Conservation (phyloP, 2,797 vertebrate genomes). For the Gallinago stenura region DNA sequence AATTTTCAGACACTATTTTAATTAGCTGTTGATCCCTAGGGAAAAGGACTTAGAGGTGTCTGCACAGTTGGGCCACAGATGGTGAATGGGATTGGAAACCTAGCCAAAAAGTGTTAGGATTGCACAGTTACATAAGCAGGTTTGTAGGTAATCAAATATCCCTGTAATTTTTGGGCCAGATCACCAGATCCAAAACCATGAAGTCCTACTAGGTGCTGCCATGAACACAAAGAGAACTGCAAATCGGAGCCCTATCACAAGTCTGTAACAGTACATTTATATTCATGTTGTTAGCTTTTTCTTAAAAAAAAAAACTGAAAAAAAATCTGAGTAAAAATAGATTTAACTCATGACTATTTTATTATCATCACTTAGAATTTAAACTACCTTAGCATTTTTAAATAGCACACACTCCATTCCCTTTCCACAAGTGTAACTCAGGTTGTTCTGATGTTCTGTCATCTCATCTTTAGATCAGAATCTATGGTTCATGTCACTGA, state of each 20-base stretch:
- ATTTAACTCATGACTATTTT: neutral
- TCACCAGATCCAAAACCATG: neutral
- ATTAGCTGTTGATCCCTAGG: neutral
- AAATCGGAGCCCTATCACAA: neutral
- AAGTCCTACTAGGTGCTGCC: neutral
- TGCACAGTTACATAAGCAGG: neutral
- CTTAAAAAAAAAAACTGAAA: neutral
- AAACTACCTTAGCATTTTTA: neutral
- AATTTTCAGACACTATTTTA: neutral
- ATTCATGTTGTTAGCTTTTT: neutral
- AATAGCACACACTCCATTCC: neutral
- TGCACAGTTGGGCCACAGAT: neutral
- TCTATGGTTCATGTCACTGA: neutral
- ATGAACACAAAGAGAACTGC: neutral
- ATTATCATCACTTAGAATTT: neutral
- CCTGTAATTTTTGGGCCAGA: neutral
- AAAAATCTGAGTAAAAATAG: fast-evolving
- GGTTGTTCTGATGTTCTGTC: neutral
- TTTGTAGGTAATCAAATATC: neutral
- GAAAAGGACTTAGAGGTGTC: neutral
- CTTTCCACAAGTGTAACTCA: neutral
- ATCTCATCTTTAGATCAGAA: neutral
- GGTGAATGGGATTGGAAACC: neutral
- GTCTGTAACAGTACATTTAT: neutral
- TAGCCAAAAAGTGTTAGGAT: neutral